Conservation (phyloP, 1,140 invertebrate species). For the Melanaphis sacchari region DNA sequence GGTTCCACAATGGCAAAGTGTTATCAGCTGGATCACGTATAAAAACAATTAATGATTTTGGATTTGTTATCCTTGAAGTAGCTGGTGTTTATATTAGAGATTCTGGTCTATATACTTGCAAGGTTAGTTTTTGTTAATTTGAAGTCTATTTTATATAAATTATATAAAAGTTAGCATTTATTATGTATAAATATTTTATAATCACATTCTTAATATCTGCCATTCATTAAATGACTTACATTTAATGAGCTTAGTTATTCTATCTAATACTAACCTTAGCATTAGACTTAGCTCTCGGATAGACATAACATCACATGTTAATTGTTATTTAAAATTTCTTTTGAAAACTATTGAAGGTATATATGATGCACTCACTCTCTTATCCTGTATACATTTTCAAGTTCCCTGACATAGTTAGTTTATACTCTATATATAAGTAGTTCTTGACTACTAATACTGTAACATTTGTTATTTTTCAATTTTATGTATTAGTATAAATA, state of each 20-base stretch:
- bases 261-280: no score
- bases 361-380: no score
- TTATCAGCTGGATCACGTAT: constrained; percentile 85
- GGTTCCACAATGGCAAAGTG: constrained; percentile 95
- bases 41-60: constrained; percentile 92
- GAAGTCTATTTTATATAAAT: not conserved
- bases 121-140: constrained; percentile 63
- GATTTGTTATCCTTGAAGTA: constrained; percentile 91
- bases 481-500: no score
- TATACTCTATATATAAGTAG: no score
- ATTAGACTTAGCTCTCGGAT: no score
- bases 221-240: not conserved
- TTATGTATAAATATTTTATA: not conserved
- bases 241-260: not conserved
- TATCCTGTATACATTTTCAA: no score
- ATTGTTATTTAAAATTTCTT: no score
- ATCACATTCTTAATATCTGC: not conserved
- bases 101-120: constrained; percentile 88
- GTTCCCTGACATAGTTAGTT: no score
- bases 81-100: constrained; percentile 87
- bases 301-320: no score
- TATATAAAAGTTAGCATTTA: not conserved
- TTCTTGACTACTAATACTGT: no score
- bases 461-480: no score
- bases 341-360: no score